Evolutionary conservation across 2,888 invertebrate genomes (phyloP), one percentile per base, ranked within the genome.

Genomic region (Sphaerophoria taeniata): DNA sequence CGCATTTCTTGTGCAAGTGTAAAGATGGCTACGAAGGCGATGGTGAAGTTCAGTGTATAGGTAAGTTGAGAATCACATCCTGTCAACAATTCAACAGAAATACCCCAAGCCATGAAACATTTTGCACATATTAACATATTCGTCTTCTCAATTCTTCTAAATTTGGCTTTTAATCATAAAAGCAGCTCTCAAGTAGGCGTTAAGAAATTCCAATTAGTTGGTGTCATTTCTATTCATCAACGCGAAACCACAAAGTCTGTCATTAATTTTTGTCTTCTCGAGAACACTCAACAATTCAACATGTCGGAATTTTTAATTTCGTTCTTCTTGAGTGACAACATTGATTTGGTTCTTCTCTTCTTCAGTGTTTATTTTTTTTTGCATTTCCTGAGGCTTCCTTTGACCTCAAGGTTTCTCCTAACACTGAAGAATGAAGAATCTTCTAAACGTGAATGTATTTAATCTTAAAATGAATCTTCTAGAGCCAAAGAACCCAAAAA

Each of bases 1-100:
- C 98, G 88, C 97, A 97, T 93, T 98, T 97, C 93, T 95, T 97
- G 88, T 98, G 98, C 94, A 98, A 97, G 93, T 98, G 98, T 93
- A 95, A 96, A 89, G 95, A 97, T 81, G 98, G 98, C 76, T 98
- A 95, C 90, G 96, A 96, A 92, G 98, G 98, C 83, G 97, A 98
- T 89, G 98, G 98, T 51, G 97, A 98, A 93, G 95, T 95, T 89
- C 94, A 95, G 90, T 98, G 98, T 93, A 93, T 94, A 93, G 96
- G 96, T 96, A 92, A 93, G 92, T 89, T 7, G 12, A 43, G 12
- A 5, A 43, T 43, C 24, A 24, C 24, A 24, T 24, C 24, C 24
- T 43, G 6, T 39, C 9, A 39, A 39, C 9, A 39, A 1, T 39
- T 39, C 9, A 39, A 39, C 39, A 3, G 3, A 39, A 45, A 2